Evolutionary conservation across 2,113 vertebrate genomes (phyloP).

Genomic region (Bettongia penicillata): DNA sequence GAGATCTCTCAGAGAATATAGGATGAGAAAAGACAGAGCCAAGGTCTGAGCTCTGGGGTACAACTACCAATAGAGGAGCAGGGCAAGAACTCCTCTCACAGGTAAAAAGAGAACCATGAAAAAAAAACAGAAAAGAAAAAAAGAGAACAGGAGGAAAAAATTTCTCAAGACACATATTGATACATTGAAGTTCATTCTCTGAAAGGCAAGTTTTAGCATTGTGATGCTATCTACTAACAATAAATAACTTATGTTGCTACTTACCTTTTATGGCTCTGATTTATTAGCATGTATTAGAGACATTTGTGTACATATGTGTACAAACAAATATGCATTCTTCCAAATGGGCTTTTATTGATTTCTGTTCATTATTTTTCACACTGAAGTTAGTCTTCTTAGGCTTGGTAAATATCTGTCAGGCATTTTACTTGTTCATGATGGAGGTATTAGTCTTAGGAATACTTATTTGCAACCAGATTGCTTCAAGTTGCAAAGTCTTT

Average conservation of each 20-base stretch:
- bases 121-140: background rate
- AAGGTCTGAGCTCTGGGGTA: background rate
- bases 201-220: background rate
- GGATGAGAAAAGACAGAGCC: background rate
- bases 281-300: background rate
- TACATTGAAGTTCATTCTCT: conserved; percentile 27
- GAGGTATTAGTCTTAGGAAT: background rate
- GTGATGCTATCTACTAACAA: background rate
- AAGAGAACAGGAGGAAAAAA: background rate
- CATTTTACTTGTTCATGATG: conserved; percentile 5
- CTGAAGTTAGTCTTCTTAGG: background rate
- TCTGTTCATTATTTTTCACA: background rate
- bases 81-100: background rate
- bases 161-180: background rate
- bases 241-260: background rate
- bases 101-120: background rate
- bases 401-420: background rate
- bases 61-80: background rate
- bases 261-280: background rate
- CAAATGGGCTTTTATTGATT: background rate
- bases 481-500: background rate
- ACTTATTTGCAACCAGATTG: background rate
- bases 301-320: background rate
- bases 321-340: background rate
- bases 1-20: background rate